Conservation (phyloP, 1,140 invertebrate genomes). For the Zelostemma sp. region DNA sequence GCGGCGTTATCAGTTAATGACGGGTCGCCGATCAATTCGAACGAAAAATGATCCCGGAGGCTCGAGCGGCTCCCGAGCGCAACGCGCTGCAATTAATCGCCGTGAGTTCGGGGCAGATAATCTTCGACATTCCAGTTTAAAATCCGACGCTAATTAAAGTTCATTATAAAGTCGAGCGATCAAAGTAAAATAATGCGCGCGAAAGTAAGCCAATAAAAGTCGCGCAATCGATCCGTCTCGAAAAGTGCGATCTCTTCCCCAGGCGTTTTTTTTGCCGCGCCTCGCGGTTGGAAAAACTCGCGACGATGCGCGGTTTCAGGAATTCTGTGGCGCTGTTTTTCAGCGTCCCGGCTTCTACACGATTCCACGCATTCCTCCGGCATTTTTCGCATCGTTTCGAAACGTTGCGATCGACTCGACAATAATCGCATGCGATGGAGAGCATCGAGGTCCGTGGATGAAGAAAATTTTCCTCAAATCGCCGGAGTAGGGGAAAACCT, state of each 20-base stretch:
- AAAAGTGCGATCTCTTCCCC: no score
- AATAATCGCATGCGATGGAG: conserved; percentile 20
- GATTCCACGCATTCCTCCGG: background rate
- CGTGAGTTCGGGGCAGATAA: conserved; percentile 34
- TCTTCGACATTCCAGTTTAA: conserved; percentile 35
- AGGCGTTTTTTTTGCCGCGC: no score
- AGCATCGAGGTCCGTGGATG: no score
- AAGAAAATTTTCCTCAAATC: conserved; percentile 10
- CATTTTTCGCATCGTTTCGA: background rate
- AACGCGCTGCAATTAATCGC: conserved; percentile 28
- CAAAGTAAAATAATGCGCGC: conserved; percentile 30
- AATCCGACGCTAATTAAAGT: conserved; percentile 33
- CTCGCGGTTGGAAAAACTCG: no score
- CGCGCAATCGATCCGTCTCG: no score
- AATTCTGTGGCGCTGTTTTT: no score
- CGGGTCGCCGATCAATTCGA: conserved; percentile 38
- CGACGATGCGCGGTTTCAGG: no score
- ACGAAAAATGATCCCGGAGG: conserved; percentile 29
- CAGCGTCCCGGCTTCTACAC: no score
- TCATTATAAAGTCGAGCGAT: conserved; percentile 37
- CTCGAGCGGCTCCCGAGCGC: conserved; percentile 1
- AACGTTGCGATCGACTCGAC: conserved; percentile 19
- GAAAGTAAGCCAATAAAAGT: no score
- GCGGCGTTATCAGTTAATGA: conserved; percentile 43
- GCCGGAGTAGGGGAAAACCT: conserved; percentile 5